Evolutionary conservation across 2,888 invertebrate genomes (phyloP).

Genomic region (Xestia xanthographa): DNA sequence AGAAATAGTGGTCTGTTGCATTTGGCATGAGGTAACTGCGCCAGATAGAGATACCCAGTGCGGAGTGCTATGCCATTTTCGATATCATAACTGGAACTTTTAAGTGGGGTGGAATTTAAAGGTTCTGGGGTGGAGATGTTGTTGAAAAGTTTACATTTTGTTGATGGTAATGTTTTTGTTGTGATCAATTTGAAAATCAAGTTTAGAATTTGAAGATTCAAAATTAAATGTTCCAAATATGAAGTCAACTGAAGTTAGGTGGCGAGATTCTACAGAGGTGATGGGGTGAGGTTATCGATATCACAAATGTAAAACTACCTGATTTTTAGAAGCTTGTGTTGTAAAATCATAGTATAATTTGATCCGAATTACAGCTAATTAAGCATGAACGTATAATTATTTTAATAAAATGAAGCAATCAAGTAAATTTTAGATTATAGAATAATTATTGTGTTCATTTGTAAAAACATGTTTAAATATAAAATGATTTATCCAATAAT

Average conservation of each 20-base stretch:
- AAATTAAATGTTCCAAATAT: background rate
- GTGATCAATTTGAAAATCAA: background rate
- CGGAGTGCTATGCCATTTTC: conserved; percentile 35
- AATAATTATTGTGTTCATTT: too few species aligned
- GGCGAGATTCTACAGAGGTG: background rate
- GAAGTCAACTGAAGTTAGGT: background rate
- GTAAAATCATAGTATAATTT: too few species aligned
- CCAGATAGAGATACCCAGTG: conserved; percentile 37
- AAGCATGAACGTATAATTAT: too few species aligned
- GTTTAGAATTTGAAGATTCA: background rate
- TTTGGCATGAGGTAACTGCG: conserved; percentile 51
- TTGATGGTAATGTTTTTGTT: background rate
- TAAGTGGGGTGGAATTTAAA: conserved; percentile 4
- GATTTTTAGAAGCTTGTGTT: too few species aligned
- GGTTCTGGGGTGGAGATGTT: background rate
- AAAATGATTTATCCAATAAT: too few species aligned
- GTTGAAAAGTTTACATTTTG: background rate
- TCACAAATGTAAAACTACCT: background rate
- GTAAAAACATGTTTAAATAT: too few species aligned
- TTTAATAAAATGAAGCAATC: too few species aligned
- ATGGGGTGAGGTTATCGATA: background rate
- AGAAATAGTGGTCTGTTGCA: conserved; percentile 54
- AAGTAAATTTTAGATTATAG: too few species aligned
- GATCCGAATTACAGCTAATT: too few species aligned
- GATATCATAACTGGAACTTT: conserved; percentile 35